Base-by-base conservation (phyloP, 2,113 vertebrate species). In the Coracopsis vasa region DNA sequence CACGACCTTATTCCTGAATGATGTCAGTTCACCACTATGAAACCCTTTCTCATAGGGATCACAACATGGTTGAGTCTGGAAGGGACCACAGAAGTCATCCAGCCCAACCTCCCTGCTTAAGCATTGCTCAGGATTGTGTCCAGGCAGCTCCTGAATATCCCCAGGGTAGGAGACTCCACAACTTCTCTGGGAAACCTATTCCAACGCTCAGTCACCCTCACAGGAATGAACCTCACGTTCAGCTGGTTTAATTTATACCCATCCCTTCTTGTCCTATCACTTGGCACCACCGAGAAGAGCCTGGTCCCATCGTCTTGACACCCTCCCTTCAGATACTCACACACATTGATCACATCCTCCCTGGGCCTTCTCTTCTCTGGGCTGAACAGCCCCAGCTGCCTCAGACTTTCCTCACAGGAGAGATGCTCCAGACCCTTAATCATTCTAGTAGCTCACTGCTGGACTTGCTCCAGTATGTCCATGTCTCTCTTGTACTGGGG, bases 11-110 rank as follows among this genome's bases (percentile, higher is more conserved):
- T 10, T 77, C 48, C 69, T 66, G 53, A 45, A 24, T 7, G 23
- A 4, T 29, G n/a, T 35, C 50, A 39, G n/a, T 5, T 37, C 25
- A 2, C 11, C 24, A 31, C 16, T 10, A 11, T 0, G 2, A 51
- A 74, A 31, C 2, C 7, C 70, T 37, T 71, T 37, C 35, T 85
- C 78, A 29, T 19, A 77, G 64, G 48, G 77, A 39, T 7, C 56
- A 35, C 21, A 58, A 24, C 56, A 24, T 58, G 56, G 33, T 24
- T 58, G 56, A 58, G 56, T 35, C 56, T 58, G 56, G 33, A 58
- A 58, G 56, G 56, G 33, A 58, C 21, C 56, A 58, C 56, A 58
- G 21, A n/a, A 33, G 56, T 35, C 56, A 58, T 58, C 56, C 16
- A 58, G 33, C 33, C 9, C 33, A 58, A 58, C 56, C 33, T n/a